Evolutionary conservation across 1,140 invertebrate species (phyloP).

Genomic region (Harpegnathos saltator): DNA sequence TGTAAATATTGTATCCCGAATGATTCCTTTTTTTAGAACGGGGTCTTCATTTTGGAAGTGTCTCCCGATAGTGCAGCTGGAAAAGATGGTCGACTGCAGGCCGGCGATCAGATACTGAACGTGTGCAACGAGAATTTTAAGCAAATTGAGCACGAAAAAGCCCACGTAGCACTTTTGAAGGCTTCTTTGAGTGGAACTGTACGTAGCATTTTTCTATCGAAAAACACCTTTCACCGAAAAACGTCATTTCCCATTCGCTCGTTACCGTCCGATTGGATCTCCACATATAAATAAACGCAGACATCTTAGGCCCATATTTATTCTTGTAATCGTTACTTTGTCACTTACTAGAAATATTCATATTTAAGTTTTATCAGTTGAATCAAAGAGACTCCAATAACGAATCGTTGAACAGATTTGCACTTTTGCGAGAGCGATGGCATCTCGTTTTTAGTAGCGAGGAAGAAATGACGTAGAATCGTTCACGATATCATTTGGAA

Average conservation of each 20-base stretch:
- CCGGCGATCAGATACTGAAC: conserved; percentile 97
- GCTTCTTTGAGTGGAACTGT: conserved; percentile 86
- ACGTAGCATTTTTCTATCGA: conserved; percentile 80
- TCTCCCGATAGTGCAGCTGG: conserved; percentile 96
- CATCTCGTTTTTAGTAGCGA: background rate
- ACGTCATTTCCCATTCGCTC: background rate
- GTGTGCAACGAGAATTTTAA: conserved; percentile 93
- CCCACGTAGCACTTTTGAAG: conserved; percentile 88
- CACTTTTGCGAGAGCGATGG: too few species aligned
- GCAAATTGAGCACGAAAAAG: conserved; percentile 88
- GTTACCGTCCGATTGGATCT: too few species aligned
- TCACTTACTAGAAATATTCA: too few species aligned
- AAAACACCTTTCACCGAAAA: too few species aligned
- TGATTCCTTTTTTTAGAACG: conserved; percentile 88
- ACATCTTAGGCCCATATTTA: too few species aligned
- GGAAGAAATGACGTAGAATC: background rate
- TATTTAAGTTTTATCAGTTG: too few species aligned
- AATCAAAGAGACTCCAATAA: too few species aligned
- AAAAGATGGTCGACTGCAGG: conserved; percentile 95
- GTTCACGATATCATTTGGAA: background rate
- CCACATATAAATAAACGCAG: too few species aligned
- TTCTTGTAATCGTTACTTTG: too few species aligned
- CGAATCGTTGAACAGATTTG: too few species aligned
- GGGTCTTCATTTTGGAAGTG: conserved; percentile 96
- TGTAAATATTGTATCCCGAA: too few species aligned